phyloP scores from a whole-genome alignment of 2,113 vertebrate genomes.

The Pipra filicauda region DNA sequence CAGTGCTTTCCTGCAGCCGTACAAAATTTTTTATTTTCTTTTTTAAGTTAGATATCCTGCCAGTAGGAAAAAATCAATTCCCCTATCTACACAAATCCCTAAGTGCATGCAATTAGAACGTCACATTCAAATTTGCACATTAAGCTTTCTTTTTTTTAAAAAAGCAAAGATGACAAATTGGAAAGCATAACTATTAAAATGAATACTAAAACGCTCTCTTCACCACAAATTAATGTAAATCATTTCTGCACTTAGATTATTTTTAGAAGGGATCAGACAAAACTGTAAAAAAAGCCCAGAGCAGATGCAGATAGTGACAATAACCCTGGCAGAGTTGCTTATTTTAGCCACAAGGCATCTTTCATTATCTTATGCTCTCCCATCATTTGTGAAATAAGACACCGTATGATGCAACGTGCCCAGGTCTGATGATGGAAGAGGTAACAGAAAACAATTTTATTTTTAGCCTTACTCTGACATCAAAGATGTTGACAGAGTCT shows the following conservation, averaged over 20 bases:
- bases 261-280: neutral
- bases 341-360: slow-evolving; percentile 18
- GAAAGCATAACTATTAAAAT: neutral
- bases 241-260: neutral
- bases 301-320: neutral
- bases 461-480: slow-evolving; percentile 35
- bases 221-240: neutral
- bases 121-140: neutral
- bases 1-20: neutral
- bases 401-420: neutral
- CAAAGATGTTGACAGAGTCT: neutral
- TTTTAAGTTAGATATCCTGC: neutral
- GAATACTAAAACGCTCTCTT: neutral
- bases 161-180: neutral
- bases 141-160: neutral
- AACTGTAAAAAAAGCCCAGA: neutral
- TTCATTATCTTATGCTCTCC: slow-evolving; percentile 2
- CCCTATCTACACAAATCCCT: neutral
- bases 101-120: neutral
- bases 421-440: neutral
- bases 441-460: slow-evolving; percentile 45
- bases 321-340: neutral
- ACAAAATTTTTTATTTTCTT: neutral
- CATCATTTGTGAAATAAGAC: slow-evolving; percentile 15
- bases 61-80: neutral